Percentiles rank a stretch among this genome's conserved stretches.
phyloP scores from a whole-genome alignment of 1,140 invertebrate genomes.

The Berghia stephanieae region DNA sequence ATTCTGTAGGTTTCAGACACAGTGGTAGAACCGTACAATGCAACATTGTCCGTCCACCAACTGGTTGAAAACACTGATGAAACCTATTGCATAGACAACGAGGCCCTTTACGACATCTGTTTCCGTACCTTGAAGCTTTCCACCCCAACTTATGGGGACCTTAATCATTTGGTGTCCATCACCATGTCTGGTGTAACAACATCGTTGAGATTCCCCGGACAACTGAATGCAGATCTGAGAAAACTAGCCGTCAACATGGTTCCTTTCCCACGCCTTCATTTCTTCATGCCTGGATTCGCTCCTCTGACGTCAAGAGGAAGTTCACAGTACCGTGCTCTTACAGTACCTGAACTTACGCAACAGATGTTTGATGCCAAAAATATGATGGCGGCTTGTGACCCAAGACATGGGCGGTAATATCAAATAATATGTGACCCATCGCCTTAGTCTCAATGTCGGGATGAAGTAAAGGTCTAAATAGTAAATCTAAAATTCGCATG shows the following conservation, averaged over 20 bases:
- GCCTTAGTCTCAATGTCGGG: too few species aligned
- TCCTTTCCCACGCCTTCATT: slow-evolving; percentile 78
- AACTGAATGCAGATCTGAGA: slow-evolving; percentile 85
- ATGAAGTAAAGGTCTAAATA: too few species aligned
- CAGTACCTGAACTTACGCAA: slow-evolving; percentile 72
- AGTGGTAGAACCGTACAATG: slow-evolving; percentile 68
- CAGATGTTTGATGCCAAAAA: too few species aligned
- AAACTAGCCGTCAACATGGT: slow-evolving; percentile 86
- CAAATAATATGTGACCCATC: too few species aligned
- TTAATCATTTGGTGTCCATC: slow-evolving; percentile 72
- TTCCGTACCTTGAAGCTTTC: slow-evolving; percentile 79
- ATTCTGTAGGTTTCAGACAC: slow-evolving; percentile 65
- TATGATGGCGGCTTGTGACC: slow-evolving; percentile 83
- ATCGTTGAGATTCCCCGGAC: slow-evolving; percentile 83
- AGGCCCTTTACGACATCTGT: slow-evolving; percentile 84
- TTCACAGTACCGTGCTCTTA: slow-evolving; percentile 70
- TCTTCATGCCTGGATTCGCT: slow-evolving; percentile 84
- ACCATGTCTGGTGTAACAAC: slow-evolving; percentile 84
- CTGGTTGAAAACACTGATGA: slow-evolving; percentile 65
- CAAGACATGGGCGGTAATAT: slow-evolving; percentile 77
- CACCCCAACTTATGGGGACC: slow-evolving; percentile 78
- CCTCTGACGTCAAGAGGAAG: slow-evolving; percentile 73
- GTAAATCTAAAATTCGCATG: too few species aligned
- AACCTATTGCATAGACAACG: too few species aligned
- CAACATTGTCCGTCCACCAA: slow-evolving; percentile 65